These are phyloP conservation scores for Eriosoma lanigerum DNA, from an alignment of 1,140 invertebrate species.

Conservation along the genomic window DNA sequence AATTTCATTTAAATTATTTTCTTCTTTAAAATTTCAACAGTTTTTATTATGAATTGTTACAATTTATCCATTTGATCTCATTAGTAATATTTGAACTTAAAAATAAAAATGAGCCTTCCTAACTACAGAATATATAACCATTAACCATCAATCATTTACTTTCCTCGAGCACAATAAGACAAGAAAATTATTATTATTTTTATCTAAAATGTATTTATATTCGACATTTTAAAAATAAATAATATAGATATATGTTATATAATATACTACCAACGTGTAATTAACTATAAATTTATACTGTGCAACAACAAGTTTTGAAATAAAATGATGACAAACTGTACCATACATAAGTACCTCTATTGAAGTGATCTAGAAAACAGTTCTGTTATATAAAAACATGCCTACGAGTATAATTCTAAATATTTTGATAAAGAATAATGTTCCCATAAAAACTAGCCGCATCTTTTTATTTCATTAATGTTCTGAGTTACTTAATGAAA, in stretches of 20 bases:
- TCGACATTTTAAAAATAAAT: conserved; percentile 20
- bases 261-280: neutral
- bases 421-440: neutral
- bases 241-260: neutral
- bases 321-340: neutral
- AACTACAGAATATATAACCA: neutral
- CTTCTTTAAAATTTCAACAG: conserved; percentile 42
- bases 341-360: neutral
- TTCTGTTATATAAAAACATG: too few relatives aligned
- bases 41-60: conserved; percentile 34
- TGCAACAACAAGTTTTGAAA: neutral
- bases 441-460: neutral
- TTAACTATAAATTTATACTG: conserved; percentile 2
- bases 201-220: conserved; percentile 18
- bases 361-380: conserved; percentile 17
- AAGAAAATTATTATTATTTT: conserved; percentile 29
- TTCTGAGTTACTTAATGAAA: conserved; percentile 2
- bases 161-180: conserved; percentile 1
- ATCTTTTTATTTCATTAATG: neutral
- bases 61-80: conserved; percentile 46
- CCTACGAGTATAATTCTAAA: neutral
- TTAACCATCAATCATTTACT: conserved; percentile 12
- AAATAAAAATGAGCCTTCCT: neutral
- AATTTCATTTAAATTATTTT: conserved; percentile 42
- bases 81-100: conserved; percentile 46